Evolutionary conservation across 2,797 vertebrate genomes (phyloP).

Genomic region (Coranthus polyacanthus): DNA sequence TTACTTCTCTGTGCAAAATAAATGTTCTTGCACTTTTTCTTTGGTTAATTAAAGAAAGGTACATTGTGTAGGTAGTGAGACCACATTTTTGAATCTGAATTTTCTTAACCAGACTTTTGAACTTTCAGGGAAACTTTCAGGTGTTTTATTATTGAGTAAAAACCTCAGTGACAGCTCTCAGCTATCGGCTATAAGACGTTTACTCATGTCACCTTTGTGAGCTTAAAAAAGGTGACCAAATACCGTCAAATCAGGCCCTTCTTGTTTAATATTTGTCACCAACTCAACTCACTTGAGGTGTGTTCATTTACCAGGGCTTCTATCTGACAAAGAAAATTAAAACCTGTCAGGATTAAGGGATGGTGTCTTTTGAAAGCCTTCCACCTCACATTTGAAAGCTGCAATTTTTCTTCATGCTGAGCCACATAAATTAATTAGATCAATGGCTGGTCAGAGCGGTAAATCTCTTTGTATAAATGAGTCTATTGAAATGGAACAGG

Average conservation of each 20-base stretch:
- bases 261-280: conserved; percentile 10
- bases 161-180: not conserved
- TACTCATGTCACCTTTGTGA: not conserved
- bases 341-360: conserved; percentile 46
- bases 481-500: conserved; percentile 54
- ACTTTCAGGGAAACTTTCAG: no score
- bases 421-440: conserved; percentile 54
- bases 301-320: conserved; percentile 44
- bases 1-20: conserved; percentile 43
- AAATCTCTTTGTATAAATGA: conserved; percentile 42
- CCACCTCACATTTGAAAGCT: conserved; percentile 14
- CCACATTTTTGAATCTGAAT: no score
- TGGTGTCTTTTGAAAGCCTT: conserved; percentile 34
- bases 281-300: conserved; percentile 19
- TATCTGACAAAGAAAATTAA: conserved; percentile 51
- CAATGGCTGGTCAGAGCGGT: conserved; percentile 28
- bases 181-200: not conserved
- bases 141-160: no score
- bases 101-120: no score
- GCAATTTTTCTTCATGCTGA: conserved; percentile 19
- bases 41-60: conserved; percentile 24
- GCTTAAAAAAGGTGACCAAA: conserved; percentile 7
- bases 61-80: no score
- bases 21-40: conserved; percentile 18
- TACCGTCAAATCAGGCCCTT: not conserved